Base-by-base conservation (phyloP, 2,797 vertebrate genomes). In the Onychomys leucogaster region DNA sequence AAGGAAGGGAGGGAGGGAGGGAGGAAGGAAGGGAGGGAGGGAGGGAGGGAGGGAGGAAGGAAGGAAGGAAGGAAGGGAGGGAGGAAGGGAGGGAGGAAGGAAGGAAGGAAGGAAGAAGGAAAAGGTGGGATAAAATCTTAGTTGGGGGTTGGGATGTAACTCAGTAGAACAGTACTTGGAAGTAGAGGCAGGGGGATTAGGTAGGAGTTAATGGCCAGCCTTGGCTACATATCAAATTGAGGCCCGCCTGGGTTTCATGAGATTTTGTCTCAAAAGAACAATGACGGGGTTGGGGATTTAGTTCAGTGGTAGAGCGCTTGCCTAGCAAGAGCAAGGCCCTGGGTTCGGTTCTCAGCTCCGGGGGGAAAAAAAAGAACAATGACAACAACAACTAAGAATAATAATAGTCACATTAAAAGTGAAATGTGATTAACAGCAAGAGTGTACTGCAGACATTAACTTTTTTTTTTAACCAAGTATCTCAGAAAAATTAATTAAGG, bases 351-450 rank as follows among this genome's bases (percentile, higher is more conserved):
- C n/a, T n/a, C n/a, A n/a, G n/a, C n/a, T n/a, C n/a, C n/a, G n/a
- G n/a, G n/a, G n/a, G n/a, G n/a, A n/a, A n/a, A n/a, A n/a, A 57
- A 57, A 87, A 73, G 12, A 9, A 87, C 25, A 69, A n/a, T 21
- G 16, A 19, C 34, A 37, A 67, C 12, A 14, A 57, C 23, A 14
- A 57, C 14, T 49, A 49, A 77, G 16, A 52, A 57, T 55, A 61
- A 43, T 19, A 57, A 59, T 27, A 14, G 17, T 71, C 37, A 71
- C 25, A 71, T 57, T 19, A 37, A 55, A 63, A 65, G 73, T 13
- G 29, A 43, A 89, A 86, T 87, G 29, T 94, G 83, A 88, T 65
- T 83, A 94, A 90, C 16, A 90, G 55, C 73, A 61, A 93, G 89
- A 32, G 7, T 78, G 41, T 23, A 71, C 17, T 90, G 89, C 41